Conservation (phyloP, 2,888 invertebrate genomes). For the Baronia brevicornis region DNA sequence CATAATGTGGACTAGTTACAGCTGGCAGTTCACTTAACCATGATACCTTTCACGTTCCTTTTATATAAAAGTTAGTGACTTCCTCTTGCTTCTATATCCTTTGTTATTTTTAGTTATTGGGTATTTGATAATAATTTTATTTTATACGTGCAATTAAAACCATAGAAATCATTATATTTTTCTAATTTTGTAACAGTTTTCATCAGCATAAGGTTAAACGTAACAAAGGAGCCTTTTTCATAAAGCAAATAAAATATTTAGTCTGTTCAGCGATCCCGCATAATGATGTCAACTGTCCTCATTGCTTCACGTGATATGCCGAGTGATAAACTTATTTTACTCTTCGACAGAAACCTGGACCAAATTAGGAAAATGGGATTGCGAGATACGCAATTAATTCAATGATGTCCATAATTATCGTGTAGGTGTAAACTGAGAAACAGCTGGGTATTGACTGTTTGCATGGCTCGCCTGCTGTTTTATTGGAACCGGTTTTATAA, state of each 20-base stretch:
- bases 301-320: conserved; percentile 24
- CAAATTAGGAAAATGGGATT: conserved; percentile 36
- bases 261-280: background rate
- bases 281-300: conserved; percentile 6
- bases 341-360: conserved; percentile 29
- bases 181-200: too few species aligned
- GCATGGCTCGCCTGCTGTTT: conserved; percentile 54
- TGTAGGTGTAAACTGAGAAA: conserved; percentile 41
- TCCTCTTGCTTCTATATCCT: too few species aligned
- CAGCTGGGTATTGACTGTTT: conserved; percentile 49
- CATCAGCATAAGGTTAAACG: too few species aligned
- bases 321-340: conserved; percentile 35
- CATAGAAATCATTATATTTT: too few species aligned
- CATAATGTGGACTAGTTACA: conserved; percentile 32
- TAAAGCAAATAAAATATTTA: too few species aligned
- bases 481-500: conserved; percentile 53
- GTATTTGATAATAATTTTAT: conserved; percentile 5
- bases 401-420: conserved; percentile 41
- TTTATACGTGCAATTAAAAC: too few species aligned
- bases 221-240: too few species aligned
- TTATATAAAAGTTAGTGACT: too few species aligned
- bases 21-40: conserved; percentile 55
- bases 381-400: conserved; percentile 40
- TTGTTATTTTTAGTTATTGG: too few species aligned
- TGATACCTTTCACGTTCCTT: too few species aligned